Evolutionary conservation across 37 sponge, comb jelly and placozoan genomes (phyloP), one percentile per base, ranked within the genome.

Genomic region (Oscarella lobularis): DNA sequence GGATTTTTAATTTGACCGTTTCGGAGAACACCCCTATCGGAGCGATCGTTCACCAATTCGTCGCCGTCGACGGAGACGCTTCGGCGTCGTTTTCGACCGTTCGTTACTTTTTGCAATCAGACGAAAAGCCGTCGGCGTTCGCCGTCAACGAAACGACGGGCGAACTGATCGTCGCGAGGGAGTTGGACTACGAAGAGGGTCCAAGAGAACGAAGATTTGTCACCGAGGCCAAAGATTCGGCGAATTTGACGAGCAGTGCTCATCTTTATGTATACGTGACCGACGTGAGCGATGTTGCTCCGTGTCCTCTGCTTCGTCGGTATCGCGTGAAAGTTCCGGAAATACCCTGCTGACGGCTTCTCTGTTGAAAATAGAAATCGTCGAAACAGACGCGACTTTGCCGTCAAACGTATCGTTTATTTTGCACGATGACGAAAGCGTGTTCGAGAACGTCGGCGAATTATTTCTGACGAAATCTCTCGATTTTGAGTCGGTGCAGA

Each of bases 141-240:
- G 60, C 20, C 60, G 20, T 48, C 60, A 20, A 48, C 60, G 14
- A 9, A 9, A 9, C 9, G 60, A 48, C 9, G 14, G 88, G 88
- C 41, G 39, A 37, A 1, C 35, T 87, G 37, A 73, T 9, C 1
- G 38, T 80, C 9, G 31, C 65, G 9, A 9, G 37, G 33, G 3
- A 3, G 37, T 41, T 87, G 37, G 85, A 87, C 36, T 87, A 77
- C 74, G 88, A 87, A 36, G 32, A 20, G 0, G 81, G 77, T 20
- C 78, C 55, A 37, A 39, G 37, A n/a, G 27, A 38, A 9, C 78
- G 78, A 65, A n/a, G 72, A 2, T 80, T 87, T 73, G 31, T 76
- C 3, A 74, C 83, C 32, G 36, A 36, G 48, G 88, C 88, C 32
- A 27, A 74, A 30, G 88, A 87, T 77, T 32, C 35, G 40, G 81